phyloP scores from a whole-genome alignment of 2,113 vertebrate species.

The Protomyctophum bolini region DNA sequence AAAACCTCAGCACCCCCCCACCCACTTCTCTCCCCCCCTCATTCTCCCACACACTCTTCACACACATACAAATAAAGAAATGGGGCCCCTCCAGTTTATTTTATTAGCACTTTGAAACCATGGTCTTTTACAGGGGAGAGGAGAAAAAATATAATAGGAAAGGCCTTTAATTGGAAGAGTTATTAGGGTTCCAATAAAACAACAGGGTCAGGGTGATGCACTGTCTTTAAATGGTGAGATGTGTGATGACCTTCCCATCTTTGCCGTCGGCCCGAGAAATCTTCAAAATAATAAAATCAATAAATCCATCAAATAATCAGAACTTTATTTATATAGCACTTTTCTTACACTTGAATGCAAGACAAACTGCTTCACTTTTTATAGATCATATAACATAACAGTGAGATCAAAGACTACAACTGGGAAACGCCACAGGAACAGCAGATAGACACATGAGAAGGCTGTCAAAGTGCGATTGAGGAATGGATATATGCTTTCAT shows the following conservation, averaged over 20 bases:
- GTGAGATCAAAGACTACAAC: too few species aligned
- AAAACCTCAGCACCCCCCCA: conserved; percentile 49
- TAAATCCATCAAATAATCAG: too few species aligned
- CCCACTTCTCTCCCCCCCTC: conserved; percentile 35
- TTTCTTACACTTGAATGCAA: too few species aligned
- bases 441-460: too few species aligned
- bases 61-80: conserved; percentile 75
- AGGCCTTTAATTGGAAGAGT: conserved; percentile 71
- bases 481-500: too few species aligned
- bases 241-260: conserved; percentile 60
- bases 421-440: too few species aligned
- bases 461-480: too few species aligned
- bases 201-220: conserved; percentile 58
- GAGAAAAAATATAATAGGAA: conserved; percentile 61
- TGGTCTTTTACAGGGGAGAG: conserved; percentile 60
- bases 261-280: conserved; percentile 33
- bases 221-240: conserved; percentile 55
- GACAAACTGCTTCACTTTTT: too few species aligned
- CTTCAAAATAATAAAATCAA: conserved; percentile 3
- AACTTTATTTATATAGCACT: too few species aligned
- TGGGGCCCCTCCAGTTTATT: conserved; percentile 72
- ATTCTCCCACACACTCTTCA: conserved; percentile 42
- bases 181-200: conserved; percentile 73
- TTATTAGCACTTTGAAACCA: conserved; percentile 77
- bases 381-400: too few species aligned